These are phyloP conservation scores for Pteruthius melanotis DNA, from an alignment of 2,113 vertebrate genomes.

Conservation along the genomic window DNA sequence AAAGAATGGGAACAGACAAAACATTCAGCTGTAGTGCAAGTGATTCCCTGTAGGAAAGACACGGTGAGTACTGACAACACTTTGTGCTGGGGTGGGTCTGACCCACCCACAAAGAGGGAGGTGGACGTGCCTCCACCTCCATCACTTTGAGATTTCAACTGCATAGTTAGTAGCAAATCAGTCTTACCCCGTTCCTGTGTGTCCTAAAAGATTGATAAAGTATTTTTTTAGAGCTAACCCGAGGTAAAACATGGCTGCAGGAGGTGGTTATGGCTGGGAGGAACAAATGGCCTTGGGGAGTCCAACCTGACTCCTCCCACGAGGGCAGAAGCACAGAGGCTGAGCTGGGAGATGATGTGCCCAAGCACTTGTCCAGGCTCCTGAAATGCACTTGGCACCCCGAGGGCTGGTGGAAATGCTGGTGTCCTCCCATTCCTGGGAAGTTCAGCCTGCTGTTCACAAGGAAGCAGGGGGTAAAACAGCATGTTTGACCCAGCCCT, in stretches of 20 bases:
- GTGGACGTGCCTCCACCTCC: background rate
- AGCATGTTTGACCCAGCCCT: background rate
- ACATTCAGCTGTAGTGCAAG: slow-evolving; percentile 46
- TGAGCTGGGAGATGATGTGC: background rate
- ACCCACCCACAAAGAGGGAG: background rate
- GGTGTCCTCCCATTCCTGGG: background rate
- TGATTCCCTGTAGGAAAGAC: background rate
- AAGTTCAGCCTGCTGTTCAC: background rate
- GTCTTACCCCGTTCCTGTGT: background rate
- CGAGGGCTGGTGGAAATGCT: background rate
- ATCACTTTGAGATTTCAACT: background rate
- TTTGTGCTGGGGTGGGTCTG: background rate
- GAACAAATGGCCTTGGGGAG: background rate
- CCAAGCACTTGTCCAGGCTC: background rate
- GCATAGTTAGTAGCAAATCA: slow-evolving; percentile 26
- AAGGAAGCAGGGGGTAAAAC: background rate
- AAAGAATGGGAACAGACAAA: background rate
- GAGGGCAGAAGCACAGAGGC: background rate
- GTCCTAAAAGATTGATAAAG: background rate
- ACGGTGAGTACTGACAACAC: background rate
- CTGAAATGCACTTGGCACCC: background rate
- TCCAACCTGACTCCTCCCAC: background rate
- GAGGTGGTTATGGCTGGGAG: background rate
- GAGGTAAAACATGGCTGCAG: background rate
- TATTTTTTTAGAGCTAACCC: background rate